phyloP scores from a whole-genome alignment of 2,888 invertebrate genomes.

The Phyllotreta cruciferae region DNA sequence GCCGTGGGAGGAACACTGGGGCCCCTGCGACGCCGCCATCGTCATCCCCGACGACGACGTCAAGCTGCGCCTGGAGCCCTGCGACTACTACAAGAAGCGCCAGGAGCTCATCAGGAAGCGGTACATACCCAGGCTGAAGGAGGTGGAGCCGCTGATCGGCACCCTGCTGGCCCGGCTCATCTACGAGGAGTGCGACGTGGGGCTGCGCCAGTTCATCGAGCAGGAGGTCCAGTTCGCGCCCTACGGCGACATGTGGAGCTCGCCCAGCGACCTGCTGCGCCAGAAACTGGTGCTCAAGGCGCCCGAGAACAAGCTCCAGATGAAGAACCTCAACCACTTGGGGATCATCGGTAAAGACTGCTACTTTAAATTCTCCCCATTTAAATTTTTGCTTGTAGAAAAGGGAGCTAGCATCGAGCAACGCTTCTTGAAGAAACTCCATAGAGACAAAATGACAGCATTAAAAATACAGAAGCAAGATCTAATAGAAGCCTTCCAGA shows the following conservation, averaged over 20 bases:
- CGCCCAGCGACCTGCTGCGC: constrained; percentile 59
- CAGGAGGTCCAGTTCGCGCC: constrained; percentile 48
- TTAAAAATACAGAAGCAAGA: constrained; percentile 49
- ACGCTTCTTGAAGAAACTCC: constrained; percentile 51
- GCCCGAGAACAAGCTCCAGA: constrained; percentile 55
- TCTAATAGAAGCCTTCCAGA: constrained; percentile 36
- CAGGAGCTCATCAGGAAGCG: constrained; percentile 33
- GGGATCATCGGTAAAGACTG: constrained; percentile 55
- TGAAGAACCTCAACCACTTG: constrained; percentile 58
- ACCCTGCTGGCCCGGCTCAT: constrained; percentile 55
- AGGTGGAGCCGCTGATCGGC: constrained; percentile 54
- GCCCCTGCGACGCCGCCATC: not conserved
- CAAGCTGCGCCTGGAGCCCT: constrained; percentile 34
- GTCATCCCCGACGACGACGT: constrained; percentile 20
- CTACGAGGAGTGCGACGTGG: constrained; percentile 51
- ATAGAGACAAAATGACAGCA: constrained; percentile 49
- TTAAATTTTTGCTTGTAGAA: constrained; percentile 46
- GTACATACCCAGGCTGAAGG: constrained; percentile 55
- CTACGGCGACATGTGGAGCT: constrained; percentile 56
- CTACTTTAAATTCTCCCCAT: too few species aligned
- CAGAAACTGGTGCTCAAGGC: constrained; percentile 58
- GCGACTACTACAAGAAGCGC: constrained; percentile 32
- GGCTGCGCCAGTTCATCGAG: constrained; percentile 49
- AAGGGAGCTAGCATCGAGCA: constrained; percentile 54
- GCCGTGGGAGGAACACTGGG: not conserved